Evolutionary conservation across 1,140 invertebrate genomes (phyloP), one percentile per base, ranked within the genome.

Genomic region (Tyrophagus putrescentiae): DNA sequence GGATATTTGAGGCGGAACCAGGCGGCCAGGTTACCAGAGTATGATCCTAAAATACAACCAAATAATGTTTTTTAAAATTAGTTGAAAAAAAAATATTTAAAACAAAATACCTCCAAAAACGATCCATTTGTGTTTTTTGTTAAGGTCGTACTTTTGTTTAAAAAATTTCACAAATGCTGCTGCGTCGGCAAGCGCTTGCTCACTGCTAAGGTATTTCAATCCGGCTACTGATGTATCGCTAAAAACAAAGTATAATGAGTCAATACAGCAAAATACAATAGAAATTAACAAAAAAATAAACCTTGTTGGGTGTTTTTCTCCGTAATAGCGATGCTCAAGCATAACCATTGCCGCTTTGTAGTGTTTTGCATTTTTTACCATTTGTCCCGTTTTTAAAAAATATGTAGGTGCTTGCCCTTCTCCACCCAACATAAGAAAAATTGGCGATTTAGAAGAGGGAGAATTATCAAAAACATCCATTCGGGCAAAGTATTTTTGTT

Each of bases 271-370:
- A n/a, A n/a, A n/a, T n/a, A n/a, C n/a, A n/a, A n/a, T n/a, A n/a
- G n/a, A n/a, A n/a, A n/a, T n/a, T n/a, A n/a, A n/a, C n/a, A n/a
- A n/a, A n/a, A n/a, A n/a, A n/a, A n/a, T n/a, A n/a, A n/a, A n/a
- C n/a, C n/a, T n/a, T n/a, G n/a, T n/a, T 83, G 84, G 72, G n/a
- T 87, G 92, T 72, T 88, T 80, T 61, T 91, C 92, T n/a, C n/a
- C n/a, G n/a, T n/a, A n/a, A n/a, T n/a, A n/a, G n/a, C 91, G 78
- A 75, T 97, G 92, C 70, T 96, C 92, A 28, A 96, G 65, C 71
- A 84, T 80, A 41, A 95, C 83, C 62, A 84, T 85, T 3, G 91
- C 71, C 0, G 91, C 91, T 50, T 81, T 81, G 70, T 82, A 82
- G 61, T 81, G 72, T 67, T 82, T 77, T 0, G 87, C 88, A 76